Conservation (phyloP, 2,113 vertebrate species). For the Bufo bufo region DNA sequence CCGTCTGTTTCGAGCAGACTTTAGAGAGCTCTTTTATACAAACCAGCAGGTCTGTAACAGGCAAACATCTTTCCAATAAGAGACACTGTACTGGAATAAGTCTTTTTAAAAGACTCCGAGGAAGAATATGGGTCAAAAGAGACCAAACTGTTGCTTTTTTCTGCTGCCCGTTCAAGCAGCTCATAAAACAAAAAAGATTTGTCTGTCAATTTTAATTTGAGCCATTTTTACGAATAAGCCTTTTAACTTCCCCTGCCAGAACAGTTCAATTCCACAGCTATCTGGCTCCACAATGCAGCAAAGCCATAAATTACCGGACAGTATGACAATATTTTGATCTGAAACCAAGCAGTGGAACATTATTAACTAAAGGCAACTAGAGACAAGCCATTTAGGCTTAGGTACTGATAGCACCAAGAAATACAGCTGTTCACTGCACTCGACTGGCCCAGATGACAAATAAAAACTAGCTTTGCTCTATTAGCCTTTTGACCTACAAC, state of each 20-base stretch:
- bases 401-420: conserved; percentile 58
- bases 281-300: conserved; percentile 46
- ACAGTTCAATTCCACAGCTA: conserved; percentile 55
- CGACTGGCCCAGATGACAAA: conserved; percentile 43
- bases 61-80: conserved; percentile 58
- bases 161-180: conserved; percentile 53
- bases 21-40: conserved; percentile 52
- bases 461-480: conserved; percentile 49
- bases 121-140: conserved; percentile 59
- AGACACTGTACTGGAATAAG: conserved; percentile 45
- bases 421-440: conserved; percentile 49
- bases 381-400: conserved; percentile 56
- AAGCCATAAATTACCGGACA: conserved; percentile 57
- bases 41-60: conserved; percentile 39
- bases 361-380: conserved; percentile 54
- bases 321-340: conserved; percentile 58
- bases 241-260: conserved; percentile 53
- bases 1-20: conserved; percentile 25
- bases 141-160: conserved; percentile 58
- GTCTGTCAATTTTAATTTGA: conserved; percentile 60
- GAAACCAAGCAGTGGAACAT: conserved; percentile 56
- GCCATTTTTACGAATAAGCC: conserved; percentile 56
- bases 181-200: conserved; percentile 60
- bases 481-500: conserved; percentile 50
- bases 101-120: conserved; percentile 53